phyloP scores from a whole-genome alignment of 2,888 invertebrate genomes.

The Aphrophora alni region DNA sequence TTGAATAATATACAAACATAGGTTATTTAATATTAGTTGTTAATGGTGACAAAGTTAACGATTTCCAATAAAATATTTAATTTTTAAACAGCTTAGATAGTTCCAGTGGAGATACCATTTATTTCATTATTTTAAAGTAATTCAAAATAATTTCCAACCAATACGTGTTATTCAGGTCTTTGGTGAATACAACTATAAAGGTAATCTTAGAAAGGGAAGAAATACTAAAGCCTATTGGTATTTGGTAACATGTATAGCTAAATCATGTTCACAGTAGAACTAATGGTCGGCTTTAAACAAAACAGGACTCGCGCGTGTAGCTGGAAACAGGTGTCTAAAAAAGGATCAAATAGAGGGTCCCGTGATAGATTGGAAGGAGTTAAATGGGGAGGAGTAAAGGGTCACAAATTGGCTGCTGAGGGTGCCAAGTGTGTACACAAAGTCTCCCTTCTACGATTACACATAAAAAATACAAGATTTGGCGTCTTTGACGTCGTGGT shows the following conservation, averaged over 20 bases:
- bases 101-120: too few species aligned
- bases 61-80: too few species aligned
- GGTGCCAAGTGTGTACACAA: constrained; percentile 2
- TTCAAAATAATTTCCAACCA: too few species aligned
- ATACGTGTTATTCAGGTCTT: too few species aligned
- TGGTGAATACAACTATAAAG: too few species aligned
- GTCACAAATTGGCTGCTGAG: constrained; percentile 4
- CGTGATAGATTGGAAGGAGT: constrained; percentile 6
- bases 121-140: too few species aligned
- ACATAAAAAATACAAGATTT: not conserved
- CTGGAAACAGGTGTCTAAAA: not conserved
- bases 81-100: too few species aligned
- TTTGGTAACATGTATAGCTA: not conserved
- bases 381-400: not conserved
- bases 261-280: not conserved
- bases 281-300: not conserved
- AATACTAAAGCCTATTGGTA: not conserved
- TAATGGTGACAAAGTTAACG: too few species aligned
- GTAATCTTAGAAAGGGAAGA: too few species aligned
- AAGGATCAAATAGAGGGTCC: constrained; percentile 2
- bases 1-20: too few species aligned
- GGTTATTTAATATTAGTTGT: too few species aligned
- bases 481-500: not conserved
- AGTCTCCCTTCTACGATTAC: not conserved
- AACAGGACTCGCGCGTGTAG: not conserved